These are phyloP conservation scores for Clarias laeviceps DNA, from an alignment of 2,797 vertebrate species.

Conservation along the genomic window DNA sequence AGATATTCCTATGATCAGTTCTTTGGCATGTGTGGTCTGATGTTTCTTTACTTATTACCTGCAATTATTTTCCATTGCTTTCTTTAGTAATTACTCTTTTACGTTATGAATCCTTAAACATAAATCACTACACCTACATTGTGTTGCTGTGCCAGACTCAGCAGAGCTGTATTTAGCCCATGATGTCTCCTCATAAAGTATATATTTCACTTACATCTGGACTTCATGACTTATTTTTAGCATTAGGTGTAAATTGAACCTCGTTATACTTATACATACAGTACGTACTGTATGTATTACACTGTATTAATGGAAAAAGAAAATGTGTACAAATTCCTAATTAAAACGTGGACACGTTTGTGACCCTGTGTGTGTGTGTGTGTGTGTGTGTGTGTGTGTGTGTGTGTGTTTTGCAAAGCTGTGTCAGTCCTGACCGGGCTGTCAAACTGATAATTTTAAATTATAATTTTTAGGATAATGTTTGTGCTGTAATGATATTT, in stretches of 20 bases:
- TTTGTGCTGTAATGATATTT: conserved; percentile 28
- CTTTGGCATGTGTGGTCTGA: background rate
- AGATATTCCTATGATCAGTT: background rate
- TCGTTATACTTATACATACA: background rate
- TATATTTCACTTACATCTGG: background rate
- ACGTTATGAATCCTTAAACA: background rate
- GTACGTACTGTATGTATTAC: background rate
- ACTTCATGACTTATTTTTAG: background rate
- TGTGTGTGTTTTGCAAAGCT: background rate
- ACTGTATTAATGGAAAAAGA: background rate
- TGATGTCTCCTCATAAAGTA: background rate
- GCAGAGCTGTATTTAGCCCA: background rate
- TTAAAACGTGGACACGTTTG: background rate
- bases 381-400: background rate
- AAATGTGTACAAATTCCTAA: background rate
- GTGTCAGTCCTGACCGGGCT: conserved; percentile 5
- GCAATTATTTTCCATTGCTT: background rate
- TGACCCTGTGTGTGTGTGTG: background rate
- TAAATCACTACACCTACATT: background rate
- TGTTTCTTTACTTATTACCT: background rate
- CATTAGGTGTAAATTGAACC: background rate
- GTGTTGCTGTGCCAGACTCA: background rate
- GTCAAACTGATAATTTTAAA: conserved; percentile 10
- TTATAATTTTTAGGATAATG: conserved; percentile 19
- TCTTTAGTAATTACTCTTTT: background rate